Evolutionary conservation across 1,140 invertebrate species (phyloP), one percentile per base, ranked within the genome.

Genomic region (Lasioglossum albipes): DNA sequence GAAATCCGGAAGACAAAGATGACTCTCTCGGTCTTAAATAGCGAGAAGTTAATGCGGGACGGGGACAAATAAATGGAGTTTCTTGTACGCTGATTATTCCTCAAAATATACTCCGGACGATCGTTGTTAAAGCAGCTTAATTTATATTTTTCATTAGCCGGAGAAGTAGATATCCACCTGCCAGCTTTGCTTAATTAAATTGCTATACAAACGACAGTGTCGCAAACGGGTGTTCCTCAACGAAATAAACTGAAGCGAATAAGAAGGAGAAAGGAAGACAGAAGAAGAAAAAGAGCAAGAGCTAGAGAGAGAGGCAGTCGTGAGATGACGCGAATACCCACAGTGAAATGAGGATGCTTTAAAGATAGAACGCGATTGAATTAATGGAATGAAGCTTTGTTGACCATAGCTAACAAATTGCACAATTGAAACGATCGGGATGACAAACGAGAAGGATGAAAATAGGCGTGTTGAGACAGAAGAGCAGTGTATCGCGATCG

Each of bases 111-210:
- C 4, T 2, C 20, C 22, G n/a, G 31, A 31, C 18, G 5, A 10
- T 49, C 41, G n/a, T 79, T 64, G 59, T 49, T 66, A 74, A 79
- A 66, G 22, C 45, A 45, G 64, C 27, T 67, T 79, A 65, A 79
- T 79, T 79, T 57, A 79, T 79, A 79, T 79, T 79, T 79, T 73
- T 79, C 49, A 79, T 79, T 73, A 79, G 69, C 12, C n/a, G 61
- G 69, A 31, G 65, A 79, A 72, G 69, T n/a, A 65, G 61, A 79
- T 65, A 73, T 54, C 69, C 31, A 42, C 3, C 13, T 64, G 54
- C 36, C 57, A 66, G 70, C 70, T 79, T 74, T 79, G 59, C 77
- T 79, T 79, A 79, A 79, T 74, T 79, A 74, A 74, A 79, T 74
- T 66, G 52, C 70, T 74, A 57, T 84, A 74, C 72, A 75, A 61